Base-by-base conservation (phyloP, 1,140 invertebrate species). In the Drosophila watanabei region DNA sequence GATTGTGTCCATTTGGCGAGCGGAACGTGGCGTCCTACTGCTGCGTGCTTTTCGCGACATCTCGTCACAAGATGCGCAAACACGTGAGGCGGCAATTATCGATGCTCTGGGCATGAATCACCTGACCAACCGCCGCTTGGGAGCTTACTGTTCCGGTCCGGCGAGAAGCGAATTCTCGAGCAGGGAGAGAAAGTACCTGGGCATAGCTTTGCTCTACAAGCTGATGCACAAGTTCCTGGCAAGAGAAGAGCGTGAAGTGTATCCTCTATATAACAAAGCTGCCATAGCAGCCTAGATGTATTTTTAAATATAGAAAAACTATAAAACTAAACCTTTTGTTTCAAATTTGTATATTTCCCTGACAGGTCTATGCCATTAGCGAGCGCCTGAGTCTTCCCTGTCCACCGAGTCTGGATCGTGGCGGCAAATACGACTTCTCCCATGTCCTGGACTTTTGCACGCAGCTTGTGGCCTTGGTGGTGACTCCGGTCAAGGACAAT, bases 11-110 rank as follows among this genome's bases (percentile, higher is more conserved):
- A 97, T 99, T 61, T 99, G 98, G 98, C 94, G 95, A 2, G 94
- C 94, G 69, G 95, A 95, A 33, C 93, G 95, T 9, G 98, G 98
- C 9, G 97, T 99, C 1, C 94, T 99, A 4, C 97, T 98, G 70
- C 93, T 99, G 0, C 97, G 98, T 72, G 94, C 98, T 35, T 99
- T 98, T 93, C 97, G 98, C 75, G 98, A 98, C 93, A 96, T 97
- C 4, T 97, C 98, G 52, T 96, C 97, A 0, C 97, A 96, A 2
- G 98, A 99, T 94, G 98, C 98, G 3, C 97, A 97, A 84, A 98
- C 97, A 0, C 94, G 98, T 75, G 98, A 99, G 94, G 98, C 98
- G 6, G 95, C 97, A 9, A 99, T 99, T 95, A 98, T 99, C 24
- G 97, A 98, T 82, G 97, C 97, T 0, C 92, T 99, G 39, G 96